Conservation (phyloP, 2,888 invertebrate species). For the Apamea monoglypha region DNA sequence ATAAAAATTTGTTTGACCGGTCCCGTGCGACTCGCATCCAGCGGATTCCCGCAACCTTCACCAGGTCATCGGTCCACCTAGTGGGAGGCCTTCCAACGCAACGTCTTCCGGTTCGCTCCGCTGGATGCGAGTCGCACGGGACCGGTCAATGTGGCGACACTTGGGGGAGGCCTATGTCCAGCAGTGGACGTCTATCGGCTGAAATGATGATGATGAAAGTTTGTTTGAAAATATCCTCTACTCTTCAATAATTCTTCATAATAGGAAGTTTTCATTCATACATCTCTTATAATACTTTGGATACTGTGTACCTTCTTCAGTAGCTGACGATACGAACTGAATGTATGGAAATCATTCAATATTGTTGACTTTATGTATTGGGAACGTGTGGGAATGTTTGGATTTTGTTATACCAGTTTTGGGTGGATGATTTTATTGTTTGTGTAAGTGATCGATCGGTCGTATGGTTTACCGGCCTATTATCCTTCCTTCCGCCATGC, state of each 20-base stretch:
- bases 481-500: too few species aligned
- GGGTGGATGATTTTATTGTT: constrained; percentile 4
- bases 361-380: constrained; percentile 39
- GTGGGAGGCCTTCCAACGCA: too few species aligned
- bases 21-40: too few species aligned
- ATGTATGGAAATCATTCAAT: constrained; percentile 43
- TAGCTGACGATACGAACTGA: background rate
- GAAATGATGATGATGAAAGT: too few species aligned
- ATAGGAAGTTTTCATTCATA: background rate
- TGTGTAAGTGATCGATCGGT: constrained; percentile 1
- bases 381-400: constrained; percentile 16
- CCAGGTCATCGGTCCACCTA: too few species aligned
- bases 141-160: too few species aligned
- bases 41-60: too few species aligned
- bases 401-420: constrained; percentile 12
- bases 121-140: too few species aligned
- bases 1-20: too few species aligned
- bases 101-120: too few species aligned
- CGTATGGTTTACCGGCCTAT: background rate
- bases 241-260: background rate
- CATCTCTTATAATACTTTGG: background rate
- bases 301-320: background rate
- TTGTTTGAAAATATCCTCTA: background rate
- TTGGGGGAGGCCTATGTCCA: too few species aligned
- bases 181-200: too few species aligned